Base-by-base conservation (phyloP, 2,797 vertebrate species). In the Anas flavirostris region DNA sequence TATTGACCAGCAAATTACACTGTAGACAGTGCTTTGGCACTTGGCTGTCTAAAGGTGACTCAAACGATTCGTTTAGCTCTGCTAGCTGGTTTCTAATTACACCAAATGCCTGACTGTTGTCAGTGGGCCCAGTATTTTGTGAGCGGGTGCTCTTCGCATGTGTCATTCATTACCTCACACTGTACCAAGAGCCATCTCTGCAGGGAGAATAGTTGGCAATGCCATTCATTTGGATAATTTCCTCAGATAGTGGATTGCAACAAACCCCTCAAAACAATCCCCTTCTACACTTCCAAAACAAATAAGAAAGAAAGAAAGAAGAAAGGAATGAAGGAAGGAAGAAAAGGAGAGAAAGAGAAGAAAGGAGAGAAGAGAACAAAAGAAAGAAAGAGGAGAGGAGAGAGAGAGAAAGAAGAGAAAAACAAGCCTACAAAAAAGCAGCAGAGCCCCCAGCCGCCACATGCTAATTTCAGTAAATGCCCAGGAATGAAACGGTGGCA, bases 1-100 rank as follows among this genome's bases (percentile, higher is more conserved):
- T 94, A 97, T 94, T 93, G 91, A 94, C 94, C 94, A 93, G 91
- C 81, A 91, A 93, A 95, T 96, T 85, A 76, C 75, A 63, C 68
- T 76, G 90, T 64, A 96, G 93, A 75, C 88, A 87, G 86, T 75
- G 69, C 93, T 92, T 73, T 94, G 88, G 86, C 90, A 67, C 75
- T 85, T 10, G 16, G 55, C 78, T 81, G 86, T 92, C 86, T 87
- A 81, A 85, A 89, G 96, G 94, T 94, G 91, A 94, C 90, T 96
- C 93, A 96, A 88, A 81, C 1, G 2, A 92, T 91, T 84, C 12
- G 0, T 94, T 96, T 46, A 94, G 93, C 82, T 91, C 95, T 70
- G 84, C 69, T 56, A 97, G 78, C 69, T 83, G 91, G 88, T 94
- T 96, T 96, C 91, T 96, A 92, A 96, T 97, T 96, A 94, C 91